A percentile compares a stretch with the other conserved stretches of the same genome.
Evolutionary conservation across 2,888 invertebrate species (phyloP).

Genomic region (Thereva nobilitata): DNA sequence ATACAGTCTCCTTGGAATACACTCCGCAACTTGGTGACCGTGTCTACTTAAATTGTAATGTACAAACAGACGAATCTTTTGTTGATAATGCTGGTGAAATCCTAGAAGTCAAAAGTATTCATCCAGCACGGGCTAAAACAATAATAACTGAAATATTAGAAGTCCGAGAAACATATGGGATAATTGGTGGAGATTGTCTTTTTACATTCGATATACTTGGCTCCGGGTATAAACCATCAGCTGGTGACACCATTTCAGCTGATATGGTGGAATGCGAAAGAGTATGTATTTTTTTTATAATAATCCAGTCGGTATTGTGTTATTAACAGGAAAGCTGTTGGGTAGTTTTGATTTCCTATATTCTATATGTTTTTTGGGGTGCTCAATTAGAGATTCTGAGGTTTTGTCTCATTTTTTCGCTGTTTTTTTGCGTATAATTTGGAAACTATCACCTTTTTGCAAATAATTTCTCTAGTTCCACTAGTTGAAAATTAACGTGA

Average conservation of each 20-base stretch:
- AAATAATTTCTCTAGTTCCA: too few relatives aligned
- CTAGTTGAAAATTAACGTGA: too few relatives aligned
- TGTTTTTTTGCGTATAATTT: too few relatives aligned
- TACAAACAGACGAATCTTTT: slow-evolving; percentile 65
- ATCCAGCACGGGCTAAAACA: slow-evolving; percentile 64
- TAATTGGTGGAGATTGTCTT: slow-evolving; percentile 64
- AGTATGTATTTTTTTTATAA: slow-evolving; percentile 43
- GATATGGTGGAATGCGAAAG: slow-evolving; percentile 75
- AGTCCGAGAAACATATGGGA: slow-evolving; percentile 60
- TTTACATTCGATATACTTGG: slow-evolving; percentile 64
- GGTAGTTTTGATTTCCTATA: too few relatives aligned
- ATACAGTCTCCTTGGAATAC: slow-evolving; percentile 66
- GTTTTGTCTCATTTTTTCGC: too few relatives aligned
- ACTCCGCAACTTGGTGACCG: slow-evolving; percentile 73
- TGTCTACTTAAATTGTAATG: slow-evolving; percentile 66
- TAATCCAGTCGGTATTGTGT: background rate
- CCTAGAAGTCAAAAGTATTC: slow-evolving; percentile 65
- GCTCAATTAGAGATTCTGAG: too few relatives aligned
- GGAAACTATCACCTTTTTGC: background rate
- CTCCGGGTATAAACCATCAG: slow-evolving; percentile 61
- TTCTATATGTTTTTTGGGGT: too few relatives aligned
- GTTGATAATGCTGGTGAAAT: slow-evolving; percentile 62
- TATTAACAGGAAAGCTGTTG: too few relatives aligned
- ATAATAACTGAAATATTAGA: slow-evolving; percentile 58
- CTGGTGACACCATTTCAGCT: slow-evolving; percentile 67